Percentiles rank a stretch among this genome's conserved stretches.
Evolutionary conservation across 2,113 vertebrate genomes (phyloP).

Genomic region (Halichoeres trimaculatus): DNA sequence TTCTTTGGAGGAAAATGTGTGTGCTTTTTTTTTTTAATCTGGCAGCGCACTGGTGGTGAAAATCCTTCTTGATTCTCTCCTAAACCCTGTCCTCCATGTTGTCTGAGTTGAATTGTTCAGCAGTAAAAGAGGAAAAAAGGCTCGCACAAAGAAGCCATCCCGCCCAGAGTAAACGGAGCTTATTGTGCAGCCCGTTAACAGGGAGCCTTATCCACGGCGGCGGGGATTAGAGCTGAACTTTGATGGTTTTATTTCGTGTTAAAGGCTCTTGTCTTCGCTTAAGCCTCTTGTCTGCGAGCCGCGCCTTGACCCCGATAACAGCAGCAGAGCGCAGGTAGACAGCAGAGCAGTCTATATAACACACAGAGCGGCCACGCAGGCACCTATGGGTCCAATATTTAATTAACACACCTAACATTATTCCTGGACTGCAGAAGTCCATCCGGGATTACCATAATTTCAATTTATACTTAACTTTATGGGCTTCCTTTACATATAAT

Average conservation of each 20-base stretch:
- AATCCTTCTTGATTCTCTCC: background rate
- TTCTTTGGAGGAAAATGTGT: background rate
- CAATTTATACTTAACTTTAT: background rate
- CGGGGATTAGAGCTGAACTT: constrained; percentile 77
- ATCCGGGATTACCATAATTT: background rate
- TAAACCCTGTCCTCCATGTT: constrained; percentile 25
- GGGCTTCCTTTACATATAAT: background rate
- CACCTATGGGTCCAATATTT: constrained; percentile 25
- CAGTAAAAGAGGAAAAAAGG: background rate
- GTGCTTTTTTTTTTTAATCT: background rate
- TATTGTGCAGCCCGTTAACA: constrained; percentile 49
- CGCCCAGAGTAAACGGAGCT: constrained; percentile 25
- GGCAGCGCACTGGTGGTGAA: background rate
- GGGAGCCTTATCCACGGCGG: constrained; percentile 51
- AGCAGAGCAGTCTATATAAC: background rate
- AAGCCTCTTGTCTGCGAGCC: constrained; percentile 78
- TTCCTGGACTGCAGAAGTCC: background rate
- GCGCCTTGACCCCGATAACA: constrained; percentile 74
- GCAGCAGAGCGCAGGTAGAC: constrained; percentile 43
- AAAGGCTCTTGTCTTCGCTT: constrained; percentile 74
- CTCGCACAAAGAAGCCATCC: background rate
- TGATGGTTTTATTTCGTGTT: constrained; percentile 74
- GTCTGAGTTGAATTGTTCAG: constrained; percentile 17
- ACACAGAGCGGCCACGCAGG: background rate
- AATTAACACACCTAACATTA: constrained; percentile 28